phyloP scores from a whole-genome alignment of 1,140 invertebrate genomes.

The Theocolax elegans region DNA sequence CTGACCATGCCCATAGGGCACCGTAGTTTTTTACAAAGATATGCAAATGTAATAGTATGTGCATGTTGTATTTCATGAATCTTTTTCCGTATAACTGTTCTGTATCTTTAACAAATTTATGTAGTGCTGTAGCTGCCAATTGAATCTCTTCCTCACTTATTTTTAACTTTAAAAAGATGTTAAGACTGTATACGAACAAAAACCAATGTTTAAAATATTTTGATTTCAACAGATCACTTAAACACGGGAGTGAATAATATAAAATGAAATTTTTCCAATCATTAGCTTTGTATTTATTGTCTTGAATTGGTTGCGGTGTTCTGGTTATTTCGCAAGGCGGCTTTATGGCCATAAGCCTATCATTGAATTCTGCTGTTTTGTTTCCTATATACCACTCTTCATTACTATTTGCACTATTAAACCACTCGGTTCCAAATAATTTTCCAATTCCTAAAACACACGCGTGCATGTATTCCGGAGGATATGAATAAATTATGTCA shows the following conservation, averaged over 20 bases:
- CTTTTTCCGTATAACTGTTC: constrained; percentile 45
- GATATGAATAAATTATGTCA: too few species aligned
- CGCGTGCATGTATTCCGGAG: constrained; percentile 1
- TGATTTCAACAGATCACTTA: too few species aligned
- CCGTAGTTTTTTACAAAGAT: constrained; percentile 36
- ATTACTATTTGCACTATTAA: neutral
- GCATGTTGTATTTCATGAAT: too few species aligned
- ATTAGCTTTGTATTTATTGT: neutral
- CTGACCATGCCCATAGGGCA: constrained; percentile 47
- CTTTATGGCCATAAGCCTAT: neutral
- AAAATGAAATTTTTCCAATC: too few species aligned
- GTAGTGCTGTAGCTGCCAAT: neutral
- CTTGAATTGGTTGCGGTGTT: neutral
- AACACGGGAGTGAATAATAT: constrained; percentile 37
- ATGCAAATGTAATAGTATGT: constrained; percentile 40
- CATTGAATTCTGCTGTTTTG: neutral
- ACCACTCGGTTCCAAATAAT: neutral
- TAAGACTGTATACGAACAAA: constrained; percentile 8
- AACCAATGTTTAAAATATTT: too few species aligned
- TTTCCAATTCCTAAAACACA: neutral
- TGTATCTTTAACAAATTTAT: constrained; percentile 29
- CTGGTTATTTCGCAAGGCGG: too few species aligned
- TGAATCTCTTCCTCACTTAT: constrained; percentile 4
- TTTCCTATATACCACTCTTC: neutral
- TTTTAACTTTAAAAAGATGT: neutral